Conservation (phyloP, 2,113 vertebrate genomes). For the Pogona vitticeps region DNA sequence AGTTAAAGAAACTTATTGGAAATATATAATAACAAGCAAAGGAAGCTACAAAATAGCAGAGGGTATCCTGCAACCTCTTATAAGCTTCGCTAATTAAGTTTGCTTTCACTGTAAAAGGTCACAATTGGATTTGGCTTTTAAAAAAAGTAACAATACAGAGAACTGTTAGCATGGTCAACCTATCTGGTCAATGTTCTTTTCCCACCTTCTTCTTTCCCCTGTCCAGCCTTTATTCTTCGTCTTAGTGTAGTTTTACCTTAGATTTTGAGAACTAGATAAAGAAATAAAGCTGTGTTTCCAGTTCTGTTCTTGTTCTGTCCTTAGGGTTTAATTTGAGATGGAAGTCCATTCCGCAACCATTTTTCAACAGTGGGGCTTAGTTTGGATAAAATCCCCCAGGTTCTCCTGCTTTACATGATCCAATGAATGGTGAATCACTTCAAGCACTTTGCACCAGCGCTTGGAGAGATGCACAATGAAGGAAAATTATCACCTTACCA, state of each 20-base stretch:
- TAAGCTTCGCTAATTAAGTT: background rate
- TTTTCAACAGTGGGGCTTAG: background rate
- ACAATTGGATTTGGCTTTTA: slow-evolving; percentile 16
- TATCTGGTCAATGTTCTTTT: background rate
- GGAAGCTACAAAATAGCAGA: slow-evolving; percentile 30
- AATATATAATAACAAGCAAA: slow-evolving; percentile 48
- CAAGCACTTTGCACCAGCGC: accelerated
- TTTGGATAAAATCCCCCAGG: background rate
- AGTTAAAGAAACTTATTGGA: slow-evolving; percentile 54
- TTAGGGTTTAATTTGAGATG: background rate
- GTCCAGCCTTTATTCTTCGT: background rate
- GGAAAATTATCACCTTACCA: background rate
- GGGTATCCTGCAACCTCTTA: background rate
- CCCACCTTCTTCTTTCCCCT: background rate
- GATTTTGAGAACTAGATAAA: background rate
- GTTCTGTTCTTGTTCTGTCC: background rate
- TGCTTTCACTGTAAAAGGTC: slow-evolving; percentile 46
- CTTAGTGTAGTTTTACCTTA: background rate
- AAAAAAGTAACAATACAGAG: slow-evolving; percentile 4
- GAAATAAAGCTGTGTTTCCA: background rate
- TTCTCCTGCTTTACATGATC: background rate
- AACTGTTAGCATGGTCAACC: background rate
- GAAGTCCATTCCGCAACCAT: background rate
- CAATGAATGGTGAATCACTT: background rate
- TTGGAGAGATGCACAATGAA: accelerated